Evolutionary conservation across 2,888 invertebrate species (phyloP).

Genomic region (Tubiluchus corallicola): DNA sequence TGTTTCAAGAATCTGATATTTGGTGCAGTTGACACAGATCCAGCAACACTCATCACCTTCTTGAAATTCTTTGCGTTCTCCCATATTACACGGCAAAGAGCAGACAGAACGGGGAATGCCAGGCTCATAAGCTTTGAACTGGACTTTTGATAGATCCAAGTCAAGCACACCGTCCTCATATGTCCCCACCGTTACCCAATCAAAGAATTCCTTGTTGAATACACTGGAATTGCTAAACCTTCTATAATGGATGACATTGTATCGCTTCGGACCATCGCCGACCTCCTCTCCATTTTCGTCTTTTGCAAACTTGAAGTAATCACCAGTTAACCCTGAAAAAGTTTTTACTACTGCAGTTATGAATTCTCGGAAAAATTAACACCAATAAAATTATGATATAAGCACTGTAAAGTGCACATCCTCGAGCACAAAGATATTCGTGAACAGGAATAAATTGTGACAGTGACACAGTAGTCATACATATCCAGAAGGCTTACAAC

Average conservation of each 20-base stretch:
- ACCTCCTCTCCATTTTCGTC: constrained; percentile 31
- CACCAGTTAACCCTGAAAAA: constrained; percentile 74
- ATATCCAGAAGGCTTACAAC: no score
- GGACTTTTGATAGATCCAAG: constrained; percentile 60
- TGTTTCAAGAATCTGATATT: constrained; percentile 56
- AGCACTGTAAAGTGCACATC: no score
- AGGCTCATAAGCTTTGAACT: constrained; percentile 58
- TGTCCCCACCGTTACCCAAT: constrained; percentile 45
- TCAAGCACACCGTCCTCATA: constrained; percentile 60
- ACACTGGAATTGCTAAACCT: no score
- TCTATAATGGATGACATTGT: constrained; percentile 83
- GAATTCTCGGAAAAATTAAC: no score
- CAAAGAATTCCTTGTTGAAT: neutral
- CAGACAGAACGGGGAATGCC: constrained; percentile 73
- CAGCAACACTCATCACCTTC: constrained; percentile 85
- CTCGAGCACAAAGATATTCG: no score
- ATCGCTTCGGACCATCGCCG: constrained; percentile 86
- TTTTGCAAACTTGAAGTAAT: constrained; percentile 68
- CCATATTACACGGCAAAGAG: constrained; percentile 65
- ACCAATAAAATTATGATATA: no score
- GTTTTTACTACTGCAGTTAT: no score
- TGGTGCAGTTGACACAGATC: constrained; percentile 77
- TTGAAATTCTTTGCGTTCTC: constrained; percentile 77
- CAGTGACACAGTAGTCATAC: no score
- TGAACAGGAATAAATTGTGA: no score